Evolutionary conservation across 1,140 invertebrate genomes (phyloP), one percentile per base, ranked within the genome.

Genomic region (Arion vulgaris): DNA sequence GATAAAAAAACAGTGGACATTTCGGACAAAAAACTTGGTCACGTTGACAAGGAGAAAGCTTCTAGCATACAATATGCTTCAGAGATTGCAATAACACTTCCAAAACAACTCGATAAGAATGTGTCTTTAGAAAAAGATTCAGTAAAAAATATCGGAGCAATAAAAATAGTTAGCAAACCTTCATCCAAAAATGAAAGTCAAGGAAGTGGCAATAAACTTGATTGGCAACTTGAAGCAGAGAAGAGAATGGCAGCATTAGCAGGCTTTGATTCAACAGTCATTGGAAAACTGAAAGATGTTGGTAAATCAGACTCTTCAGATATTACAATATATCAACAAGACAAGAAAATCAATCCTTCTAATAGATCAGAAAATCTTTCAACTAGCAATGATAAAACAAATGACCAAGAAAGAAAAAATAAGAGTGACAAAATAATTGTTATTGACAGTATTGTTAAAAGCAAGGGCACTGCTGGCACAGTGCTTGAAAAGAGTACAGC

Each of bases 211-310:
- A 49, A 75, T 71, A 86, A 84, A 34, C 83, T 86, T 53, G 82
- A 83, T 39, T 90, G 89, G 89, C 88, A 91, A 69, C 75, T 85
- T 49, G 90, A 89, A 36, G 88, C 87, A 26, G 84, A 89, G 69
- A 85, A 85, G 68, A 74, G 87, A 80, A 86, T 86, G 82, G 84
- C 81, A 45, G 86, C 86, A 0, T 34, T 82, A 13, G 74, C 32
- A 34, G 73, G 69, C 17, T 87, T 85, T 84, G 84, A 86, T 69
- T 85, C 84, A 69, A 84, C 84, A 49, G 88, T 87, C 73, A 83
- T 78, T 36, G 66, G 75, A n/a, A 85, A 82, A 66, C 51, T 75
- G 34, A 36, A 38, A 39, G 32, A 36, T 41, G 32, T 53, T 28
- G 5, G 7, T 2, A 34, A 49, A 7, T 7, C 2, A 49, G 36